phyloP scores from a whole-genome alignment of 92 coral and sea anemone genomes.

The Bergia sp. region DNA sequence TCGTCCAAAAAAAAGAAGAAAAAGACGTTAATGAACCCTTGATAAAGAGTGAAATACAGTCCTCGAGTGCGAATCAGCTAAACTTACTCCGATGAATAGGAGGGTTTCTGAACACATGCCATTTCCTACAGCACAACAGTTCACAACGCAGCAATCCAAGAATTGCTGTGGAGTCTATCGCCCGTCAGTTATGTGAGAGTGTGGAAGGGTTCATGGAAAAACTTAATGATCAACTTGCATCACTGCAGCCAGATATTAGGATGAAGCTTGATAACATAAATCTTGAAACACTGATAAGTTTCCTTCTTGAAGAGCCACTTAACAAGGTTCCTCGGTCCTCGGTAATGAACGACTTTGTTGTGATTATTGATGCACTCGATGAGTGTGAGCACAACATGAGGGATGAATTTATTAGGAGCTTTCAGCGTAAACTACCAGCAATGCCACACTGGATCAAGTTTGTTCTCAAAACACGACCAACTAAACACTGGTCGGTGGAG shows the following conservation, averaged over 20 bases:
- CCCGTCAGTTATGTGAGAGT: neutral
- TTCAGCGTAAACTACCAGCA: neutral
- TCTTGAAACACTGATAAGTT: neutral
- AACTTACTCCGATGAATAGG: no score
- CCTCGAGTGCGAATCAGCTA: no score
- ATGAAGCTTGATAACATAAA: neutral
- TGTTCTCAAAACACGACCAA: neutral
- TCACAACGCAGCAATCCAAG: constrained; percentile 6
- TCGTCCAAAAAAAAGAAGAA: no score
- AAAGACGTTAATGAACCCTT: no score
- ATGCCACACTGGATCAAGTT: neutral
- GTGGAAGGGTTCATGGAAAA: constrained; percentile 1
- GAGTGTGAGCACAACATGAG: neutral
- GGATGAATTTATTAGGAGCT: neutral
- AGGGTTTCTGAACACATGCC: neutral
- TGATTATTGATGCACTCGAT: neutral
- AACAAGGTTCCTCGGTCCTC: neutral
- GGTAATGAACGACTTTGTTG: neutral
- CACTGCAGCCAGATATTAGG: neutral
- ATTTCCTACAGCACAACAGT: neutral
- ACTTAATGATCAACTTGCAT: neutral
- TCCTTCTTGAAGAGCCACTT: neutral
- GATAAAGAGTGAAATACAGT: no score
- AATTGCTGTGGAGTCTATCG: neutral
- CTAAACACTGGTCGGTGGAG: neutral